These are phyloP conservation scores for Spisula subtruncata DNA, from an alignment of 2,888 invertebrate genomes.

Conservation along the genomic window DNA sequence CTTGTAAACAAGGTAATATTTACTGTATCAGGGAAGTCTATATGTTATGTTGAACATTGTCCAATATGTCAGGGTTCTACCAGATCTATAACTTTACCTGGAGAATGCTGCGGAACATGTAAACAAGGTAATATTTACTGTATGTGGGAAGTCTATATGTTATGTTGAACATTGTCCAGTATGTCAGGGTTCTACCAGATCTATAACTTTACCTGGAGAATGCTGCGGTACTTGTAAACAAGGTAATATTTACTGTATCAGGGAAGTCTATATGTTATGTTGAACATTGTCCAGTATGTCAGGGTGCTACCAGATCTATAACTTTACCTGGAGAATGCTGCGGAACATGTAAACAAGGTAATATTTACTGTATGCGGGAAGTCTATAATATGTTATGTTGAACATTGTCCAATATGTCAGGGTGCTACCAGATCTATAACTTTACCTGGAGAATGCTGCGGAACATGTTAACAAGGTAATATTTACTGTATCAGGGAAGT, in stretches of 20 bases:
- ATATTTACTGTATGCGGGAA: slow-evolving; percentile 82
- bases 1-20: slow-evolving; percentile 80
- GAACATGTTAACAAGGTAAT: slow-evolving; percentile 80
- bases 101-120: slow-evolving; percentile 82
- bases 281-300: slow-evolving; percentile 80
- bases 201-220: slow-evolving; percentile 69
- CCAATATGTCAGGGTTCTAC: slow-evolving; percentile 77
- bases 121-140: slow-evolving; percentile 78
- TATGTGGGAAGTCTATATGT: slow-evolving; percentile 81
- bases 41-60: slow-evolving; percentile 82
- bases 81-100: slow-evolving; percentile 62
- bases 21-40: slow-evolving; percentile 75
- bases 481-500: slow-evolving; percentile 77
- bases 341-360: slow-evolving; percentile 80
- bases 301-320: slow-evolving; percentile 68
- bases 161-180: slow-evolving; percentile 80
- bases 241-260: no score
- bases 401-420: slow-evolving; percentile 80
- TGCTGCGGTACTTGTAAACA: slow-evolving; percentile 81
- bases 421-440: slow-evolving; percentile 67
- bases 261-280: slow-evolving; percentile 81
- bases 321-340: slow-evolving; percentile 78
- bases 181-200: slow-evolving; percentile 75
- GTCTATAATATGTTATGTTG: slow-evolving; percentile 79
- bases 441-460: slow-evolving; percentile 79